Percentiles rank a stretch among this genome's conserved stretches.
phyloP scores from a whole-genome alignment of 2,113 vertebrate genomes.

The Myocastor coypus region DNA sequence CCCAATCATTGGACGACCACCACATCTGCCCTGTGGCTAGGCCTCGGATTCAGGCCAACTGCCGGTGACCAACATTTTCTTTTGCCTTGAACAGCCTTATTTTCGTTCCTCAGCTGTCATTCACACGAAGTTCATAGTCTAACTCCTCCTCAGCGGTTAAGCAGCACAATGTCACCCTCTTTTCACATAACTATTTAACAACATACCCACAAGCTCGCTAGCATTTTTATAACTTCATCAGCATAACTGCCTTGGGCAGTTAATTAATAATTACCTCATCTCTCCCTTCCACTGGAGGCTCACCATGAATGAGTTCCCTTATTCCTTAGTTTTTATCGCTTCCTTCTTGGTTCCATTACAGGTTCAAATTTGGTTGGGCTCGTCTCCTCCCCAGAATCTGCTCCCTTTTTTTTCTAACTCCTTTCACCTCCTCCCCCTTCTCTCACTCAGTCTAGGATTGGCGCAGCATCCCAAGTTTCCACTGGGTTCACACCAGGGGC shows the following conservation, averaged over 20 bases:
- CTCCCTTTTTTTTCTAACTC: not conserved
- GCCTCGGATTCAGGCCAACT: not conserved
- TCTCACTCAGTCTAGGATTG: not conserved
- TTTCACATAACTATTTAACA: not conserved
- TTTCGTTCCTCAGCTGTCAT: not conserved
- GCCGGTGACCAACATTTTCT: not conserved
- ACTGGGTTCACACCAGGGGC: not conserved
- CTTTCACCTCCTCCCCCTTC: not conserved
- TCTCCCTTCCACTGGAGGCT: not conserved
- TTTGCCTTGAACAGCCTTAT: not conserved
- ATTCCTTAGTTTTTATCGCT: constrained; percentile 34
- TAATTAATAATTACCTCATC: constrained; percentile 15
- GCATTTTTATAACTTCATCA: not conserved
- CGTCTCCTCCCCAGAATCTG: not conserved
- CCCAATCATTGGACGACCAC: not conserved
- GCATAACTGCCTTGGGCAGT: constrained; percentile 13
- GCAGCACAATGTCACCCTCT: not conserved
- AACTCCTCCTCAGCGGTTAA: constrained; percentile 13
- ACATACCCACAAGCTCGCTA: not conserved
- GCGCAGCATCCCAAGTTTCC: not conserved
- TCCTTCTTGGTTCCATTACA: constrained; percentile 24
- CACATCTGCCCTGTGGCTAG: not conserved
- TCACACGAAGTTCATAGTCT: constrained; percentile 22
- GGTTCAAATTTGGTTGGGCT: not conserved
- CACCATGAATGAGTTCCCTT: constrained; percentile 4